Conservation (phyloP, 1,140 invertebrate species). For the Lordiphosa mommai region DNA sequence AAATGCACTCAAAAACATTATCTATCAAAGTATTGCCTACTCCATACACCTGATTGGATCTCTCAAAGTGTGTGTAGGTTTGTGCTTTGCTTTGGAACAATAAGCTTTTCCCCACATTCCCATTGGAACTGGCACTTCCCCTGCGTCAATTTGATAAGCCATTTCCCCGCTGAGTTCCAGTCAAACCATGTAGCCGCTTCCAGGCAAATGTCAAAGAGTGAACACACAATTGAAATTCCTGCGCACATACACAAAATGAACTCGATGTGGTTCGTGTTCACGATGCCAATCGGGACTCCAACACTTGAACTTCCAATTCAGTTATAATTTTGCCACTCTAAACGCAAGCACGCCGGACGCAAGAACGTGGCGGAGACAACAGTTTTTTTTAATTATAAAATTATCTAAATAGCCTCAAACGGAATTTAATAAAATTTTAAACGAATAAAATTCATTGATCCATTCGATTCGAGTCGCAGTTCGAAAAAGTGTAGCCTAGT, state of each 20-base stretch:
- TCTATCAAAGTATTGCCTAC: no score
- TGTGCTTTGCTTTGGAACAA: background rate
- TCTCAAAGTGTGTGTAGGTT: no score
- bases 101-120: constrained; percentile 35
- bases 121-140: constrained; percentile 25
- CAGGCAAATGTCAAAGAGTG: constrained; percentile 21
- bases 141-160: constrained; percentile 10
- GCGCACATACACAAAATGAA: constrained; percentile 62
- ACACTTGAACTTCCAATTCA: constrained; percentile 77
- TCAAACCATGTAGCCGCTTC: constrained; percentile 3
- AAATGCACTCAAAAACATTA: no score
- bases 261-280: constrained; percentile 28
- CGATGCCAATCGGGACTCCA: constrained; percentile 51
- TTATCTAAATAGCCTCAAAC: constrained; percentile 4
- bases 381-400: constrained; percentile 34
- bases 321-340: constrained; percentile 74
- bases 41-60: no score
- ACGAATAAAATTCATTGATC: no score
- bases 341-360: constrained; percentile 60
- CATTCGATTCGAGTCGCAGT: background rate
- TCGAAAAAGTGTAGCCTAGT: background rate
- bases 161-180: constrained; percentile 16
- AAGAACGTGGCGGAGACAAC: constrained; percentile 32
- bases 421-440: no score
- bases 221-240: constrained; percentile 44